Evolutionary conservation across 2,888 invertebrate species (phyloP), one percentile per base, ranked within the genome.

Genomic region (Phaonia tiefii): DNA sequence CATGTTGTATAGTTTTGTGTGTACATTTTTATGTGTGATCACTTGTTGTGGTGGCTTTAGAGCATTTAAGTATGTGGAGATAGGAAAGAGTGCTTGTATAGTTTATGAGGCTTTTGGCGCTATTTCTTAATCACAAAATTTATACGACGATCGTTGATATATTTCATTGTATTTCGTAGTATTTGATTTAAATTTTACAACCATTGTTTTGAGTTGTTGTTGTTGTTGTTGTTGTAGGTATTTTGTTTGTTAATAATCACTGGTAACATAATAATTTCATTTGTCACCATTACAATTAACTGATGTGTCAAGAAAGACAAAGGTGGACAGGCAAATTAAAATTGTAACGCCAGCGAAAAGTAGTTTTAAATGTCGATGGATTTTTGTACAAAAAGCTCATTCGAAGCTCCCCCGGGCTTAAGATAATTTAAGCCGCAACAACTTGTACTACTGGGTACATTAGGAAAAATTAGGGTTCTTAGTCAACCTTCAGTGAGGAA

Each of bases 61-160:
- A n/a, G n/a, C n/a, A n/a, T n/a, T n/a, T n/a, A n/a, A n/a, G n/a
- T 25, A 13, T n/a, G 25, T n/a, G 26, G 3, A n/a, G 15, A 37
- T 58, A n/a, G n/a, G n/a, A n/a, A n/a, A n/a, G 15, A 39, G 39
- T 60, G 39, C 3, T 37, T 60, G 60, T 8, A 17, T 15, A 25
- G 5, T 67, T 15, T 80, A 66, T 75, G 31, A 69, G 67, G 65
- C 75, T 81, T 81, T 81, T 75, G 78, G 81, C 78, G 78, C 67
- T 78, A 78, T 81, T 81, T 78, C 72, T 72, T 75, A 72, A 81
- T 77, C 25, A 54, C 51, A 51, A 51, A 51, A 51, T 46, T 4
- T 46, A n/a, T 46, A 46, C n/a, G 1, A 17, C 51, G 22, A 51
- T 5, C 46, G 17, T 7, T 4, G 46, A 15, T 15, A 20, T 63